Evolutionary conservation across 2,797 vertebrate genomes (phyloP), one percentile per base, ranked within the genome.

Genomic region (Lutjanus campechanus): DNA sequence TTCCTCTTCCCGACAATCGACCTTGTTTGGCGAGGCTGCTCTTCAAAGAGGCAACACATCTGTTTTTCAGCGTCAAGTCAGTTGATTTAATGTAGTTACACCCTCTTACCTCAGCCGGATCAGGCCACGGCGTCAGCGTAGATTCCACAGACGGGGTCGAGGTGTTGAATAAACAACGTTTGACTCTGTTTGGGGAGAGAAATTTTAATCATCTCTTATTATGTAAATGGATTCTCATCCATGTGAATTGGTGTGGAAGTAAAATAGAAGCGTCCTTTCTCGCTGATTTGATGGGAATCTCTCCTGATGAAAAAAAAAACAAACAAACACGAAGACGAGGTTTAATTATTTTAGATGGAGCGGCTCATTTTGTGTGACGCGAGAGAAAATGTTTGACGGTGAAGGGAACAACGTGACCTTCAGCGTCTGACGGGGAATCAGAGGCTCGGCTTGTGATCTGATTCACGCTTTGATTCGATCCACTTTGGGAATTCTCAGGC

Each of bases 221-320:
- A 70, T 69, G 69, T 20, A 65, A 83, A 88, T 83, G 55, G 65
- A 11, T 79, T 78, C 47, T 72, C 74, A 65, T 79, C 25, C 19
- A 15, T 22, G 79, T 78, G 72, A 83, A 87, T 17, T 51, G 75
- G 67, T 53, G 41, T 66, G 69, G 74, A 89, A 85, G 83, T 79
- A 79, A 85, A 89, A 51, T n/a, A 47, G 44, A 69, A 8, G 1
- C 29, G 61, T 76, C 55, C 60, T 20, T 36, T 46, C 49, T 81
- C 63, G 76, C 59, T 70, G 65, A 89, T 89, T 82, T 81, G 77
- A 91, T 84, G 82, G 47, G 80, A 70, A 29, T 58, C 54, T 61
- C 50, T 46, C 29, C 16, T n/a, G 15, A 58, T 40, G 41, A 40
- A 22, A 73, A 76, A 69, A 71, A 47, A 25, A 25, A 25, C 25